phyloP scores from a whole-genome alignment of 2,797 vertebrate genomes.

The Pipistrellus kuhlii region DNA sequence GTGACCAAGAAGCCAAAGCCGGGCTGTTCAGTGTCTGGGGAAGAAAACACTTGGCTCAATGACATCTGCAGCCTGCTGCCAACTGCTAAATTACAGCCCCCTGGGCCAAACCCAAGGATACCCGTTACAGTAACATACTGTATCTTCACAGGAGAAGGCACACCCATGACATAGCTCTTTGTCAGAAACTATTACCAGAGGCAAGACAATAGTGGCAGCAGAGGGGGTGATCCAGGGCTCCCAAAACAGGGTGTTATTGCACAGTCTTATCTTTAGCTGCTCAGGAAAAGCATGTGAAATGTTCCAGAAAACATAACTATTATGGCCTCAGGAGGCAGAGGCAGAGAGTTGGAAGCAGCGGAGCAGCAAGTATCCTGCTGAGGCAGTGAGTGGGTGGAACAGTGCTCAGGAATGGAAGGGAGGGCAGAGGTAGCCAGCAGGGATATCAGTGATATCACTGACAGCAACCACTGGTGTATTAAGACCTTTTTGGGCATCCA shows the following conservation, averaged over 20 bases:
- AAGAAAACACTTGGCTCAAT: constrained; percentile 31
- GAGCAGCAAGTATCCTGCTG: neutral
- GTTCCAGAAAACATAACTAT: neutral
- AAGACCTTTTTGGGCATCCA: neutral
- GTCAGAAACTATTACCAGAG: constrained; percentile 12
- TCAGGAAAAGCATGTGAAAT: neutral
- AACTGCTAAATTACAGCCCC: neutral
- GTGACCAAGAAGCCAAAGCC: neutral
- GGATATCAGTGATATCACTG: neutral
- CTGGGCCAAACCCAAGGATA: neutral
- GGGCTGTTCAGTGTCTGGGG: neutral
- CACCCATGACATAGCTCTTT: neutral
- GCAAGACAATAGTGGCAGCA: neutral
- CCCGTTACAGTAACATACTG: constrained; percentile 21
- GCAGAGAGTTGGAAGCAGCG: neutral
- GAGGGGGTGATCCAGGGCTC: neutral
- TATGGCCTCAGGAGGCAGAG: neutral
- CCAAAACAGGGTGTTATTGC: neutral
- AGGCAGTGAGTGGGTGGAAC: neutral
- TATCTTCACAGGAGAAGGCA: constrained; percentile 11
- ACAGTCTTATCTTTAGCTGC: neutral
- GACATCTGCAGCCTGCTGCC: neutral
- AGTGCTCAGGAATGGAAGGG: neutral
- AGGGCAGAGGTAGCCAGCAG: too few relatives aligned
- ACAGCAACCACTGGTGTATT: neutral